Evolutionary conservation across 2,797 vertebrate genomes (phyloP).

Genomic region (Glyptemys insculpta): DNA sequence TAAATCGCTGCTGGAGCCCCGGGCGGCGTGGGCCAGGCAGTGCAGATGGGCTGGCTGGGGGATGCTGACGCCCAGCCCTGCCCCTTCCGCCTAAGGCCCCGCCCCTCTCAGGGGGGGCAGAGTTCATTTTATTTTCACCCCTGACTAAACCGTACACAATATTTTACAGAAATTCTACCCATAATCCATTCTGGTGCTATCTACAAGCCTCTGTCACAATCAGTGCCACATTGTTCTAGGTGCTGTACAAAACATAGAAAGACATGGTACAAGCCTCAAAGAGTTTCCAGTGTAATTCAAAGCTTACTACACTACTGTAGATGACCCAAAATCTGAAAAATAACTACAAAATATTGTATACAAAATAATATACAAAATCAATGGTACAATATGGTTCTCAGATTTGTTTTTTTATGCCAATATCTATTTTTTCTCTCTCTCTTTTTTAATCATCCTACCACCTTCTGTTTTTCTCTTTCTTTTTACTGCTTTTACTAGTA

Average conservation of each 20-base stretch:
- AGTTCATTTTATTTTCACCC: no score
- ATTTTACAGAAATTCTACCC: constrained; percentile 33
- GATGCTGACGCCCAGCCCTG: no score
- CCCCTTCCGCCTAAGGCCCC: no score
- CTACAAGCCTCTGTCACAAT: neutral
- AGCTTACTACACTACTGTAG: neutral
- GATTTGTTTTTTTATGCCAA: neutral
- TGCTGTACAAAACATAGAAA: constrained; percentile 43
- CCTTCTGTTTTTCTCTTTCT: neutral
- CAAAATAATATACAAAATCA: no score
- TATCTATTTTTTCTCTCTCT: neutral
- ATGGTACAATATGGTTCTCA: neutral
- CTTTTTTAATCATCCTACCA: neutral
- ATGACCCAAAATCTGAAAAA: constrained; percentile 1
- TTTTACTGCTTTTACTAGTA: neutral
- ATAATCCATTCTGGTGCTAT: constrained; percentile 37
- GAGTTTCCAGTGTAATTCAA: constrained; percentile 25
- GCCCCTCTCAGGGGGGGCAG: no score
- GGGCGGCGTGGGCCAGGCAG: no score
- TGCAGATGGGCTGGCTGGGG: no score
- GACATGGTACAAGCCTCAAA: neutral
- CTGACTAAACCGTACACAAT: neutral
- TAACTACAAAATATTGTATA: neutral
- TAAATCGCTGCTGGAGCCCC: no score
- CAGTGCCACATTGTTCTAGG: constrained; percentile 41